Evolutionary conservation across 2,113 vertebrate genomes (phyloP).

Genomic region (Lagopus muta): DNA sequence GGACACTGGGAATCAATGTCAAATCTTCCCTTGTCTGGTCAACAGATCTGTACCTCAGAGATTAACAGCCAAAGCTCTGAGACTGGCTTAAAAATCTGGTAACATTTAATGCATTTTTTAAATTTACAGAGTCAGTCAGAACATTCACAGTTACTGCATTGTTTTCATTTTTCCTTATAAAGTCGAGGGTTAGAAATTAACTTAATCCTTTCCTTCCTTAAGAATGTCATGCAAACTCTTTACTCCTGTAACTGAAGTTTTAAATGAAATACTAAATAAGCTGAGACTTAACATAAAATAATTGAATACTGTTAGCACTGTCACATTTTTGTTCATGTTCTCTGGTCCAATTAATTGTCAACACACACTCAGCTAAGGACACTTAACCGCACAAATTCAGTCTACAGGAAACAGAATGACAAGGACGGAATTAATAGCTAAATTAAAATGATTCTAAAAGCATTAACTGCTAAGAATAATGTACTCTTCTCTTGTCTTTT

Average conservation of each 20-base stretch:
- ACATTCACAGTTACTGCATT: background rate
- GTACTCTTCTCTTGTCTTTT: slow-evolving; percentile 9
- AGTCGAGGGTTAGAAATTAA: background rate
- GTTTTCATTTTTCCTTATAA: background rate
- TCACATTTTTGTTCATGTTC: background rate
- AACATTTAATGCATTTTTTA: background rate
- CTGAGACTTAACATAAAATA: background rate
- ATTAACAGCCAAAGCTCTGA: background rate
- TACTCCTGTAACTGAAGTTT: background rate
- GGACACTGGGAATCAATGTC: background rate
- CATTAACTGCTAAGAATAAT: slow-evolving; percentile 23
- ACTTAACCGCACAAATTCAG: background rate
- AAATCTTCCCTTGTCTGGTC: background rate
- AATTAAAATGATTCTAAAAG: slow-evolving; percentile 12
- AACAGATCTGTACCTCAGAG: background rate
- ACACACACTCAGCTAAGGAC: background rate
- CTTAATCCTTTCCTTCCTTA: background rate
- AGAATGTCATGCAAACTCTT: background rate
- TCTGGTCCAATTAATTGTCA: background rate
- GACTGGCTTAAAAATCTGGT: background rate
- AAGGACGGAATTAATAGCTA: background rate
- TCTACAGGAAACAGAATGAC: background rate
- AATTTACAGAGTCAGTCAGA: background rate
- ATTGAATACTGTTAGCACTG: background rate
- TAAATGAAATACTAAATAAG: background rate